Conservation (phyloP, 2,113 vertebrate species). For the Dicrurus megarhynchus region DNA sequence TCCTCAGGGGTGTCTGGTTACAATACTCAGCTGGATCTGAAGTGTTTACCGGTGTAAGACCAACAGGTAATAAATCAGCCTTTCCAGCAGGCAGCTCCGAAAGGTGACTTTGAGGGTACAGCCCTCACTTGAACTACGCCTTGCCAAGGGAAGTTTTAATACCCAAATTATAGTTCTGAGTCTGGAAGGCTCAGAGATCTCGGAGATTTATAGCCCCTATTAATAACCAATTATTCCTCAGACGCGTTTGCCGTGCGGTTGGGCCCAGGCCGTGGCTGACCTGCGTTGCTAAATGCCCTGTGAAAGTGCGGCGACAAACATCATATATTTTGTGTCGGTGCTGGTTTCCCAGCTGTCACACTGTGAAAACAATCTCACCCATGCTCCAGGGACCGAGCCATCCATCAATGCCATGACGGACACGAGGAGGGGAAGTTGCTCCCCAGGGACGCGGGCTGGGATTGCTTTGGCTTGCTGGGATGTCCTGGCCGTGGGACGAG, state of each 20-base stretch:
- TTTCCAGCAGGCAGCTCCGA: conserved; percentile 5
- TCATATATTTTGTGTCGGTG: conserved; percentile 20
- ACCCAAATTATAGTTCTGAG: conserved; percentile 51
- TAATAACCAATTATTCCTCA: conserved; percentile 67
- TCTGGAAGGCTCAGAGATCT: conserved; percentile 10
- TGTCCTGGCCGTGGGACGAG: fast-evolving
- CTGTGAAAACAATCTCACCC: background rate
- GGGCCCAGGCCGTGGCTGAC: background rate
- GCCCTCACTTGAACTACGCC: conserved; percentile 29
- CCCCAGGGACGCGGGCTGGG: background rate
- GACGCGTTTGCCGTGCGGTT: background rate
- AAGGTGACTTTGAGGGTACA: conserved; percentile 66
- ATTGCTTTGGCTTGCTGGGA: background rate
- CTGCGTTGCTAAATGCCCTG: conserved; percentile 51
- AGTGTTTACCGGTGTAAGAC: conserved; percentile 52
- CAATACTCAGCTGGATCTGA: conserved; percentile 13
- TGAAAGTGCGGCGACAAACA: conserved; percentile 46
- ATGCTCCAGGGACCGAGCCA: background rate
- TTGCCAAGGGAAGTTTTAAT: conserved; percentile 59
- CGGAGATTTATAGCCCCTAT: conserved; percentile 63
- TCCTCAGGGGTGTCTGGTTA: background rate
- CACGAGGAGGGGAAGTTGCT: background rate
- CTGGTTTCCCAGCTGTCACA: background rate
- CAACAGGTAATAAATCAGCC: conserved; percentile 61
- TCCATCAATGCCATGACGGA: background rate